Base-by-base conservation (phyloP, 1,140 invertebrate species). In the Hormaphis cornu region DNA sequence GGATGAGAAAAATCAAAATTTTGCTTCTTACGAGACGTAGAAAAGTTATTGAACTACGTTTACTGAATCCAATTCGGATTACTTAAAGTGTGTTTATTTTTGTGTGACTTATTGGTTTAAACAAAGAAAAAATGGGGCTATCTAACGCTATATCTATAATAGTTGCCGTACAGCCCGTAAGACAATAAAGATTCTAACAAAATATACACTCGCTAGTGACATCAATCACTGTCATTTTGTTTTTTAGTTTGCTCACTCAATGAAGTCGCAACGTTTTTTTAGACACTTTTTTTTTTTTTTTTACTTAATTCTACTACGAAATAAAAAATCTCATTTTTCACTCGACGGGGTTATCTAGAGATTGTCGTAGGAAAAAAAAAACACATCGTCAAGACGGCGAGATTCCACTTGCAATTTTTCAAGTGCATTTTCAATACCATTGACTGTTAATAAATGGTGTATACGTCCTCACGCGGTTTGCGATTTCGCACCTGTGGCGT, bases 151-250 rank as follows among this genome's bases (percentile, higher is more conserved):
- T n/a, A n/a, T n/a, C n/a, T n/a, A n/a, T n/a, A n/a, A n/a, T n/a
- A n/a, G n/a, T n/a, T n/a, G n/a, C n/a, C n/a, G n/a, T n/a, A n/a
- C n/a, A n/a, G n/a, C n/a, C n/a, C n/a, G n/a, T n/a, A n/a, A n/a
- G n/a, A n/a, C n/a, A 40, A 58, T n/a, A 40, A 58, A 40, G 54
- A 40, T 24, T 16, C 6, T 63, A 22, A 63, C 24, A 63, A 44
- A 42, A 46, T 46, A 46, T 20, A 46, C 24, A 40, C 14, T 14
- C 37, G 37, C 7, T 7, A 8, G 7, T 63, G 28, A 20, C 58
- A 63, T 63, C 58, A 63, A 63, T 63, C 58, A 63, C 58, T 63
- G 58, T 63, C 58, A 63, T 30, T 44, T 63, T 46, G 26, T 61
- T 61, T 61, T 44, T 14, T 59, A n/a, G n/a, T n/a, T n/a, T n/a